A percentile compares a stretch with the other conserved stretches of the same genome.
phyloP scores from a whole-genome alignment of 2,888 invertebrate species.

The Euplexia lucipara region DNA sequence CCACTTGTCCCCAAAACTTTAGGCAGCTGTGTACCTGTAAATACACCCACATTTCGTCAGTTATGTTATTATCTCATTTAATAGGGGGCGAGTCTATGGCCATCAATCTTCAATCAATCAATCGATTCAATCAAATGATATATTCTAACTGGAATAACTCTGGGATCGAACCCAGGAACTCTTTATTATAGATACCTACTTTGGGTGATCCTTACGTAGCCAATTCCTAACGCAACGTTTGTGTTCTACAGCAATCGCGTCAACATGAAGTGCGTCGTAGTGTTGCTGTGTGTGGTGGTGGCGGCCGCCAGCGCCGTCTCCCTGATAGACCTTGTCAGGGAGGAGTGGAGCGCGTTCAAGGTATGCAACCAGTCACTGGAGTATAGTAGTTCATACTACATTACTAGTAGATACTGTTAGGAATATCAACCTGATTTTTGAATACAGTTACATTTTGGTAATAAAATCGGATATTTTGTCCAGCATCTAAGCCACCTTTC shows the following conservation, averaged over 20 bases:
- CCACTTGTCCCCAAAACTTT: no score
- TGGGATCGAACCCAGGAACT: no score
- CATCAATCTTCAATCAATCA: no score
- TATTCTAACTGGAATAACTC: no score
- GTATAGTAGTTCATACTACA: background rate
- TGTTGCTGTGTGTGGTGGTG: constrained; percentile 85
- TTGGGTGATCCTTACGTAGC: background rate
- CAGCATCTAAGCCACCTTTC: background rate
- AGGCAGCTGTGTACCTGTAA: no score
- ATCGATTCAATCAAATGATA: no score
- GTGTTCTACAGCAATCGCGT: constrained; percentile 18
- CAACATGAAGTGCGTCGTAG: constrained; percentile 78
- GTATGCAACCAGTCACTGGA: constrained; percentile 80
- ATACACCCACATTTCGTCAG: no score
- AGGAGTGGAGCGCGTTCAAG: constrained; percentile 95
- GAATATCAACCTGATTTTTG: background rate
- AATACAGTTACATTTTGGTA: no score
- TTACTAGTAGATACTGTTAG: background rate
- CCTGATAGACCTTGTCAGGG: constrained; percentile 93
- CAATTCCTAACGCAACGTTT: background rate
- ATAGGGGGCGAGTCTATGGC: no score
- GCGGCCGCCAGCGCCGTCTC: constrained; percentile 92
- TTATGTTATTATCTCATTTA: no score
- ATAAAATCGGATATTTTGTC: background rate
- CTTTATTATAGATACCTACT: background rate